phyloP scores from a whole-genome alignment of 92 coral and sea anemone genomes.

The Porites cylindrica region DNA sequence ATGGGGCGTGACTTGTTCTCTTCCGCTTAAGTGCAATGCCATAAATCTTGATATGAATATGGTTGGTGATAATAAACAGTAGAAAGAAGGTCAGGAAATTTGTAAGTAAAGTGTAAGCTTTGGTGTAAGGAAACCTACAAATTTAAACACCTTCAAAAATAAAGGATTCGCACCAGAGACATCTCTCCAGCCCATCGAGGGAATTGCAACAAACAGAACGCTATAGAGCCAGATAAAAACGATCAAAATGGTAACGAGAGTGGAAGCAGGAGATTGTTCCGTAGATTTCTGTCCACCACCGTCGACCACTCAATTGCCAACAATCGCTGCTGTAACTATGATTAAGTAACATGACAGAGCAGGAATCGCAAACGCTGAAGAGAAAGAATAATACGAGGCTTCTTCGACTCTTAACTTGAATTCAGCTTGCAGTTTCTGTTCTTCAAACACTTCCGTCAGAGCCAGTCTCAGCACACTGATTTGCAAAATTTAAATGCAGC shows the following conservation, averaged over 20 bases:
- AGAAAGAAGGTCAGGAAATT: conserved; percentile 56
- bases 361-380: neutral
- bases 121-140: conserved; percentile 62
- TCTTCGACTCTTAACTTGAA: neutral
- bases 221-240: conserved; percentile 80
- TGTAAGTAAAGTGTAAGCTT: conserved; percentile 39
- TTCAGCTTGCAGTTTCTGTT: neutral
- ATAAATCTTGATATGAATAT: conserved; percentile 63
- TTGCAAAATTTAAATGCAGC: no score
- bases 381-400: neutral
- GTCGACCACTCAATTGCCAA: conserved; percentile 4
- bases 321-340: neutral
- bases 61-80: conserved; percentile 59
- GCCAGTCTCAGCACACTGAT: no score
- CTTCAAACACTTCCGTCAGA: no score
- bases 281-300: neutral
- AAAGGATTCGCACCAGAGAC: conserved; percentile 9
- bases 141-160: conserved; percentile 3
- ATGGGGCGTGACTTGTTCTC: neutral
- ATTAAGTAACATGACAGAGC: neutral
- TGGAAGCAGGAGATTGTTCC: conserved; percentile 37
- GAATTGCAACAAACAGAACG: conserved; percentile 75
- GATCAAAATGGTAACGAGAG: conserved; percentile 51
- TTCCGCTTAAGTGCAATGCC: conserved; percentile 39
- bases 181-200: conserved; percentile 80